Evolutionary conservation across 2,113 vertebrate species (phyloP).

Genomic region (Tachysurus vachellii): DNA sequence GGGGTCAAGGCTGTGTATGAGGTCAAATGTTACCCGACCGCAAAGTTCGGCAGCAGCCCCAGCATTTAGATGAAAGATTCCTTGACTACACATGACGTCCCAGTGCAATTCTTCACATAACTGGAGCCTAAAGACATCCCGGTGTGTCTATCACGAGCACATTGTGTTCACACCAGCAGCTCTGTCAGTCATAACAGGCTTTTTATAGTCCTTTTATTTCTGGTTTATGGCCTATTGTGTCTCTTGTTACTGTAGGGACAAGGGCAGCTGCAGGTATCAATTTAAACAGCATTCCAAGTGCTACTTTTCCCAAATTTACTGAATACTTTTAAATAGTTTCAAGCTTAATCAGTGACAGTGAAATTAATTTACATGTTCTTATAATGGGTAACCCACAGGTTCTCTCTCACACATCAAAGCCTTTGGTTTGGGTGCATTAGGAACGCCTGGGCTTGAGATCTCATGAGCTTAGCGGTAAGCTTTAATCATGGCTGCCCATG

Average conservation of each 20-base stretch:
- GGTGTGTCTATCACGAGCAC: conserved; percentile 58
- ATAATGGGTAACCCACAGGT: background rate
- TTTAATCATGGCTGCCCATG: conserved; percentile 31
- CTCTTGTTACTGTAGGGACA: conserved; percentile 16
- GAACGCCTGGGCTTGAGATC: background rate
- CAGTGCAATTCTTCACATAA: conserved; percentile 62
- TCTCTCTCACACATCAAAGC: conserved; percentile 24
- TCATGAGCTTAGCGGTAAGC: conserved; percentile 13
- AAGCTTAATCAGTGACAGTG: background rate
- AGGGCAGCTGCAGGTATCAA: background rate
- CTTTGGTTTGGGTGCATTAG: background rate
- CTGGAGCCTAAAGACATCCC: conserved; percentile 36
- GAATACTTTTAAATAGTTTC: background rate
- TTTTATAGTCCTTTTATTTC: conserved; percentile 59
- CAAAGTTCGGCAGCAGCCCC: conserved; percentile 41
- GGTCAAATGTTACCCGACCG: conserved; percentile 25
- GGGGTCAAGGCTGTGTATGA: conserved; percentile 53
- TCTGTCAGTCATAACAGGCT: conserved; percentile 54
- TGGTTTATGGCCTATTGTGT: conserved; percentile 41
- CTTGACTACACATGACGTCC: conserved; percentile 61
- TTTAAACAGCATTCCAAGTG: background rate
- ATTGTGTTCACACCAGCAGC: conserved; percentile 50
- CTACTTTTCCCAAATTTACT: background rate
- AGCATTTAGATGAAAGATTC: conserved; percentile 55
- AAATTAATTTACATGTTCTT: conserved; percentile 14